phyloP scores from a whole-genome alignment of 2,888 invertebrate species.

The Polyommatus icarus region DNA sequence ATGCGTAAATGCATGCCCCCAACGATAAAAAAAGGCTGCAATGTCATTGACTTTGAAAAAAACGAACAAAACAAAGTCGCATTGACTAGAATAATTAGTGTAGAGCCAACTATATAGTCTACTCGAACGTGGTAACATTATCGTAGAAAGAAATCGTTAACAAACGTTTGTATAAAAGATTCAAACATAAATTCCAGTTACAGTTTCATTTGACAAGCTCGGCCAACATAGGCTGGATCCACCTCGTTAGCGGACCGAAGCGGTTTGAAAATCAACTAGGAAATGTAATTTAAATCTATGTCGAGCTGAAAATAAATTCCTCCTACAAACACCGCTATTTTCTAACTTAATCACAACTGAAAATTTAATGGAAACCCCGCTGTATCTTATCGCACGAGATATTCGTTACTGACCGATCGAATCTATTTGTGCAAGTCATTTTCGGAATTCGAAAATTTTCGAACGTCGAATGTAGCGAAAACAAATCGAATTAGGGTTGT shows the following conservation, averaged over 20 bases:
- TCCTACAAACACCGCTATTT: constrained; percentile 19
- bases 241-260: constrained; percentile 2
- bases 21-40: too few relatives aligned
- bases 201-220: not conserved
- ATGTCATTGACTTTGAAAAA: too few relatives aligned
- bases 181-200: not conserved
- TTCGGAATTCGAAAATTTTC: constrained; percentile 26
- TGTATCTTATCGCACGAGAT: constrained; percentile 26
- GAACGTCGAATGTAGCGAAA: not conserved
- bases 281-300: constrained; percentile 29
- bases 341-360: constrained; percentile 29
- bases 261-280: not conserved
- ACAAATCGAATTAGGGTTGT: not conserved
- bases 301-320: constrained; percentile 23
- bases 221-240: not conserved
- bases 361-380: constrained; percentile 25
- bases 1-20: too few relatives aligned
- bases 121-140: not conserved
- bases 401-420: constrained; percentile 26
- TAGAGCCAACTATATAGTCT: not conserved
- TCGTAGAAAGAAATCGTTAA: not conserved
- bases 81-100: too few relatives aligned
- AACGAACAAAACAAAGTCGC: too few relatives aligned
- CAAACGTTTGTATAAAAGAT: not conserved
- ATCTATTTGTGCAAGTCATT: constrained; percentile 29